phyloP scores from a whole-genome alignment of 1,140 invertebrate species.

The Danaus plexippus region DNA sequence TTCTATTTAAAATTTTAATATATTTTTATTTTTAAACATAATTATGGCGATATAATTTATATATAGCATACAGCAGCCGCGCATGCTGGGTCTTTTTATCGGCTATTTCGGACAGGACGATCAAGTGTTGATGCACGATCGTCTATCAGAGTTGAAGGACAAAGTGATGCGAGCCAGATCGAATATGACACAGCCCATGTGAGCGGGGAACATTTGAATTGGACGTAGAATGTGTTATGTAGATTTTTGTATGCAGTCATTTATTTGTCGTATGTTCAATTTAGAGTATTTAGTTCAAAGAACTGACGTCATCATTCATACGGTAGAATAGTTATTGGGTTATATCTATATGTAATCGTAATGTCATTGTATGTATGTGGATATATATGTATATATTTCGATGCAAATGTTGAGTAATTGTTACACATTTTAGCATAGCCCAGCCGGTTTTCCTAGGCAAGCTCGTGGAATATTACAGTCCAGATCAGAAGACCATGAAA shows the following conservation, averaged over 20 bases:
- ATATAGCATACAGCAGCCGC: conserved; percentile 61
- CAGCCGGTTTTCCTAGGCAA: conserved; percentile 82
- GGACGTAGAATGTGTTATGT: neutral
- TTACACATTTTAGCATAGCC: conserved; percentile 72
- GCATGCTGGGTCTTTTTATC: conserved; percentile 70
- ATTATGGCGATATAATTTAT: conserved; percentile 1
- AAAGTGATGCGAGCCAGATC: conserved; percentile 21
- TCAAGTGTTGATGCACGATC: conserved; percentile 30
- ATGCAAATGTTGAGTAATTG: neutral
- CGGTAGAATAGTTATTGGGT: too few relatives aligned
- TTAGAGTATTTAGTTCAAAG: too few relatives aligned
- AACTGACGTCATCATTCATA: too few relatives aligned
- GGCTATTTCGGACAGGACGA: conserved; percentile 60
- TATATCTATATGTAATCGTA: too few relatives aligned
- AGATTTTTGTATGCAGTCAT: too few relatives aligned
- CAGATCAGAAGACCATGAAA: conserved; percentile 59
- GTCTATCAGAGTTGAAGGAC: conserved; percentile 28
- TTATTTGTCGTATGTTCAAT: too few relatives aligned
- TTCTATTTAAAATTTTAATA: too few relatives aligned
- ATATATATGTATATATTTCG: neutral
- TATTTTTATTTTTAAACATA: neutral
- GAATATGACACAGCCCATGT: conserved; percentile 34
- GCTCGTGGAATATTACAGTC: conserved; percentile 79
- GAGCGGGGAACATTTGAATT: conserved; percentile 26
- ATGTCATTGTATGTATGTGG: too few relatives aligned